Evolutionary conservation across 2,113 vertebrate species (phyloP).

Genomic region (Vanacampus margaritifer): DNA sequence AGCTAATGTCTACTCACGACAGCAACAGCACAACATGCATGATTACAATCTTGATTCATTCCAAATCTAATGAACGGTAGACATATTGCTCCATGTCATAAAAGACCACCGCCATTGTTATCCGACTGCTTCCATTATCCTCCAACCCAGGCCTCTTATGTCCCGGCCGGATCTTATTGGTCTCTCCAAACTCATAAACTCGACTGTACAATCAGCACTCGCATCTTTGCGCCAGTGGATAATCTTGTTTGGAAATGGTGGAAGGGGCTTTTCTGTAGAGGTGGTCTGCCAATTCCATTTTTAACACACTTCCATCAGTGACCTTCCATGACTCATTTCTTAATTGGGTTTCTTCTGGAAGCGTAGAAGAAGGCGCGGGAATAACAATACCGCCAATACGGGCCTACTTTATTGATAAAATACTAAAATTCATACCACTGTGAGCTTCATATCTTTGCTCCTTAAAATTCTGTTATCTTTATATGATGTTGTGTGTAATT

Average conservation of each 20-base stretch:
- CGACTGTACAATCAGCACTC: conserved; percentile 6
- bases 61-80: conserved; percentile 50
- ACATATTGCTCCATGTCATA: conserved; percentile 28
- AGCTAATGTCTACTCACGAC: conserved; percentile 12
- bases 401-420: conserved; percentile 16
- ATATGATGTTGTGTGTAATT: too few relatives aligned
- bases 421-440: conserved; percentile 18
- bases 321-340: conserved; percentile 43
- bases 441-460: neutral
- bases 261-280: conserved; percentile 17
- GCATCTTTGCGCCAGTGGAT: conserved; percentile 12
- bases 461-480: too few relatives aligned
- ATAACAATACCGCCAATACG: conserved; percentile 12
- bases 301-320: conserved; percentile 39
- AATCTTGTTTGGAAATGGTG: conserved; percentile 32
- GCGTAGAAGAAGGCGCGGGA: conserved; percentile 7
- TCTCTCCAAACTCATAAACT: conserved; percentile 11
- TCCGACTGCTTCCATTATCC: conserved; percentile 10
- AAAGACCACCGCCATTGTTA: conserved; percentile 20
- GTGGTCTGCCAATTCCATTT: conserved; percentile 55
- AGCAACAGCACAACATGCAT: conserved; percentile 18
- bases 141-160: conserved; percentile 8
- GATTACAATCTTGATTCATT: conserved; percentile 53
- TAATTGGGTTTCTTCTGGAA: conserved; percentile 44
- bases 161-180: conserved; percentile 4